Conservation (phyloP, 2,113 vertebrate species). For the Protobothrops mucrosquamatus region DNA sequence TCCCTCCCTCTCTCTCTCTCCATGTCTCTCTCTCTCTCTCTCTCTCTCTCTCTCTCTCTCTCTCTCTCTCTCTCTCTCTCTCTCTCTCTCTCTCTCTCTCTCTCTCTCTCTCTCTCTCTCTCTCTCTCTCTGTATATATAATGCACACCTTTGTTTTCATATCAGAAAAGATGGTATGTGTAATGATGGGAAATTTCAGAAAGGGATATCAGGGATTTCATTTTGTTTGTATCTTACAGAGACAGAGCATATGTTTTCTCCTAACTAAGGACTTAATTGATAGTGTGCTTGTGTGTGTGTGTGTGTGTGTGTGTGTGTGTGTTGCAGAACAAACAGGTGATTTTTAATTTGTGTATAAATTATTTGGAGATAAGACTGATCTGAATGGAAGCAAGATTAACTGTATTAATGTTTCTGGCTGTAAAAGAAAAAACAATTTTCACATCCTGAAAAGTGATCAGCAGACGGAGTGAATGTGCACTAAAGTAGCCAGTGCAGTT, state of each 20-base stretch:
- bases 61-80: not conserved
- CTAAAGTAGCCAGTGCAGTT: not conserved
- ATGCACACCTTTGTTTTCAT: not conserved
- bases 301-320: not conserved
- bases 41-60: too few relatives aligned
- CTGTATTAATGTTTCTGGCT: not conserved
- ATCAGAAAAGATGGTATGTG: not conserved
- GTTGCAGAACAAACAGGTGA: not conserved
- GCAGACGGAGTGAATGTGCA: not conserved
- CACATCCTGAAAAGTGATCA: not conserved
- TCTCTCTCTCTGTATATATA: not conserved
- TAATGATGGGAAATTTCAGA: not conserved
- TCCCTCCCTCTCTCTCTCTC: too few relatives aligned
- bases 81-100: not conserved
- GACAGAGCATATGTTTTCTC: not conserved
- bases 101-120: too few relatives aligned
- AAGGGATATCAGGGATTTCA: not conserved
- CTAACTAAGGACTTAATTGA: not conserved
- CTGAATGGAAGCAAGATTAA: not conserved
- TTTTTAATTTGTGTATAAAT: not conserved
- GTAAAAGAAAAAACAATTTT: not conserved
- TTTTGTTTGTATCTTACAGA: not conserved
- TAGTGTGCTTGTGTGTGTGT: not conserved
- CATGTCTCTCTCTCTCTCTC: too few relatives aligned
- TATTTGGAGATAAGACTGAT: not conserved